These are phyloP conservation scores for Teleogryllus occipitalis DNA, from an alignment of 1,140 invertebrate genomes.

Conservation along the genomic window DNA sequence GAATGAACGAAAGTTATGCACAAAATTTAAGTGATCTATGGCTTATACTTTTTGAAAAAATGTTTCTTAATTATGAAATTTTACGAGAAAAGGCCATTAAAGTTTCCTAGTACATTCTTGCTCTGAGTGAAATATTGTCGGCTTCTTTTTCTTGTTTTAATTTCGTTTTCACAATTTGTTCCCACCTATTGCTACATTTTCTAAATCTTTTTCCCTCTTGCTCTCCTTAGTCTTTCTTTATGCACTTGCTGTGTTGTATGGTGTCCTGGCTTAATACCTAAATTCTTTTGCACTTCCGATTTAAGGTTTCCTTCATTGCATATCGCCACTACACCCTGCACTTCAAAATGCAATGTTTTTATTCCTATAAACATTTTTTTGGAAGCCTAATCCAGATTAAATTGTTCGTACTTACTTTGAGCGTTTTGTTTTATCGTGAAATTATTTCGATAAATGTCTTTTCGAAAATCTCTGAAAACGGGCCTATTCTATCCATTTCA, in stretches of 20 bases:
- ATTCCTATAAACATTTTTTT: background rate
- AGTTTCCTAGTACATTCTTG: background rate
- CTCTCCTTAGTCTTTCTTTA: background rate
- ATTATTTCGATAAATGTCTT: background rate
- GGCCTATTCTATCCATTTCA: background rate
- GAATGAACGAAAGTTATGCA: background rate
- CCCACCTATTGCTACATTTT: background rate
- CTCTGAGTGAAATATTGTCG: background rate
- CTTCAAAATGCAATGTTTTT: constrained; percentile 8
- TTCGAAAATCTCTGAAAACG: background rate
- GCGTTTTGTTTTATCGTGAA: background rate
- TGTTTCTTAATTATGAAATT: background rate
- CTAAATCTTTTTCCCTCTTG: background rate
- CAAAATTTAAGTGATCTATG: background rate
- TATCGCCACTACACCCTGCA: background rate
- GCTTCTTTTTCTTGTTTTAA: background rate
- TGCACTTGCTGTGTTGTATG: background rate
- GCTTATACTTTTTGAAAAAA: background rate
- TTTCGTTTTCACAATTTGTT: background rate
- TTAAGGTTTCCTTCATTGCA: background rate
- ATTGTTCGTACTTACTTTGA: background rate
- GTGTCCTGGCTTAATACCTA: background rate
- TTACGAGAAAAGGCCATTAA: background rate
- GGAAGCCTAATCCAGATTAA: background rate
- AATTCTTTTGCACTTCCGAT: background rate